Conservation (phyloP, 2,888 invertebrate genomes). For the Alviniconcha strummeri region DNA sequence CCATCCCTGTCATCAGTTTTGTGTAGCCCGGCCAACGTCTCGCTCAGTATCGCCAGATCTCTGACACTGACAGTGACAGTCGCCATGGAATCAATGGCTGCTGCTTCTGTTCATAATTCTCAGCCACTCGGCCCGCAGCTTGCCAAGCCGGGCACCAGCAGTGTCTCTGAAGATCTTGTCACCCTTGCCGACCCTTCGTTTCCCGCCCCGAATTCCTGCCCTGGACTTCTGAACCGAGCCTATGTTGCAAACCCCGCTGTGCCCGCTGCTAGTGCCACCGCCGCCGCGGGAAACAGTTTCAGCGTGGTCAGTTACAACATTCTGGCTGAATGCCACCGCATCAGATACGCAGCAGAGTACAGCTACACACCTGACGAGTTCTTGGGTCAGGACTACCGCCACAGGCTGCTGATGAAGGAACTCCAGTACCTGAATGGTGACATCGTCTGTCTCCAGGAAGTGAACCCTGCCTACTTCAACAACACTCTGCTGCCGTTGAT, state of each 20-base stretch:
- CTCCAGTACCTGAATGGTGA: constrained; percentile 66
- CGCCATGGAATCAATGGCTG: no score
- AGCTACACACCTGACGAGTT: constrained; percentile 56
- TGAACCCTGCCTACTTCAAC: constrained; percentile 60
- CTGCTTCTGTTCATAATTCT: constrained; percentile 5
- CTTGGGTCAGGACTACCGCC: constrained; percentile 59
- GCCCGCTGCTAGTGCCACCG: constrained; percentile 41
- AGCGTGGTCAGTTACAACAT: constrained; percentile 70
- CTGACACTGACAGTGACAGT: no score
- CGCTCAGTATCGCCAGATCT: no score
- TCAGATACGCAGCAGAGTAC: constrained; percentile 53
- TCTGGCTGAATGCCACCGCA: constrained; percentile 69
- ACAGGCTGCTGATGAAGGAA: constrained; percentile 64
- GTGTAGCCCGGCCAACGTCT: no score
- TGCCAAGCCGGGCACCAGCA: neutral
- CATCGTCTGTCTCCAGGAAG: constrained; percentile 71
- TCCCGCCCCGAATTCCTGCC: constrained; percentile 28
- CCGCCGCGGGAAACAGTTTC: constrained; percentile 56
- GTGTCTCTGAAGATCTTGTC: constrained; percentile 4
- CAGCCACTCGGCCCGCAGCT: neutral
- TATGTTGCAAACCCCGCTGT: constrained; percentile 38
- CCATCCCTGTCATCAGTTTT: no score
- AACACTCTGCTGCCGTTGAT: constrained; percentile 55
- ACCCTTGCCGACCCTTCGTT: constrained; percentile 10
- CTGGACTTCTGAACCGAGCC: constrained; percentile 34